phyloP scores from a whole-genome alignment of 1,140 invertebrate species.

The Semibalanus balanoides region DNA sequence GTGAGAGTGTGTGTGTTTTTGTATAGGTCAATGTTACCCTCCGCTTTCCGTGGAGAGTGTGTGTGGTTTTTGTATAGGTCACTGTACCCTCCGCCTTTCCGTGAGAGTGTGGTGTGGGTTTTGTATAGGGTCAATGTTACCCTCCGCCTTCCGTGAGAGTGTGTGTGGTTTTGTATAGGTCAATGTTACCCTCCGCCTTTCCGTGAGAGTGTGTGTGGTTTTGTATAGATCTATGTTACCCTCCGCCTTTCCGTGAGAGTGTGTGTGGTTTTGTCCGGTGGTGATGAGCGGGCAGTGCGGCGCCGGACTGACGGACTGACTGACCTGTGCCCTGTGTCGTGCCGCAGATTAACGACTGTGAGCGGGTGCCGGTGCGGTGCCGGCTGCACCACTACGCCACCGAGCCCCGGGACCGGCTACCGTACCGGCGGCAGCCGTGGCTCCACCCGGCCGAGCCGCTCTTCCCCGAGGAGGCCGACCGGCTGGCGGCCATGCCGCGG shows the following conservation, averaged over 20 bases:
- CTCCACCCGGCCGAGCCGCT: slow-evolving; percentile 21
- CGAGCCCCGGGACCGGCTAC: slow-evolving; percentile 19
- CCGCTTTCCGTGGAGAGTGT: background rate
- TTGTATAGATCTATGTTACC: background rate
- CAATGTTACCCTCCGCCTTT: no score
- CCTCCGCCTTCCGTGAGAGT: no score
- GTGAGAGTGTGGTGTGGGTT: background rate
- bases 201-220: background rate
- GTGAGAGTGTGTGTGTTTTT: no score
- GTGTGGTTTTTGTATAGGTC: background rate
- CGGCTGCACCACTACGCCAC: slow-evolving; percentile 29
- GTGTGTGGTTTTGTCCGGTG: background rate
- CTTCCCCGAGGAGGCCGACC: slow-evolving; percentile 26
- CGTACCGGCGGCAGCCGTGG: slow-evolving; percentile 18
- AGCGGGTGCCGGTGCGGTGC: slow-evolving; percentile 27
- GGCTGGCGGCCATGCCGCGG: slow-evolving; percentile 20
- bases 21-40: background rate
- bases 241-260: background rate
- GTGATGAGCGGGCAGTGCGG: background rate
- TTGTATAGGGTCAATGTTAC: no score
- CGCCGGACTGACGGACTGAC: background rate
- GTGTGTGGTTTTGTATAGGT: background rate
- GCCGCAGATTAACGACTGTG: slow-evolving; percentile 42
- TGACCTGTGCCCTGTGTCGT: background rate
- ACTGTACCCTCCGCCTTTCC: background rate